A percentile compares a stretch with the other conserved stretches of the same genome.
Conservation (phyloP, 2,113 vertebrate species). For the Alectura lathami region DNA sequence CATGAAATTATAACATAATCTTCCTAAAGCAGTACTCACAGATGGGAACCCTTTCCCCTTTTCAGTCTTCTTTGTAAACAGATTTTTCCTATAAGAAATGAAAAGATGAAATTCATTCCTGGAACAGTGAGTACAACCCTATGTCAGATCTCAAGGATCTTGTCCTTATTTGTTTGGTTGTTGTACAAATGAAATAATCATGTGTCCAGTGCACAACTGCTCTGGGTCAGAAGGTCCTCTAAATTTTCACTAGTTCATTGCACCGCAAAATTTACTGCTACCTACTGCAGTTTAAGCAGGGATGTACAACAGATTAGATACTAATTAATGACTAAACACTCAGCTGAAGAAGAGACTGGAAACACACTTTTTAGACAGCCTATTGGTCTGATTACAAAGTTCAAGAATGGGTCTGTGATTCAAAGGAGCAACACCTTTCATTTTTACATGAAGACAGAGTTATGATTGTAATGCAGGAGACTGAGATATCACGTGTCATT, state of each 20-base stretch:
- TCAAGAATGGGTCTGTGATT: background rate
- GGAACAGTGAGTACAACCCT: background rate
- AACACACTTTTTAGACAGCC: background rate
- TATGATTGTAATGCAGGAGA: background rate
- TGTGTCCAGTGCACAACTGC: background rate
- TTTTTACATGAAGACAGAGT: background rate
- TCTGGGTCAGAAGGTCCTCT: background rate
- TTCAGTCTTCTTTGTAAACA: slow-evolving; percentile 41
- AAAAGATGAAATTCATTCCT: slow-evolving; percentile 26
- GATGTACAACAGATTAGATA: background rate
- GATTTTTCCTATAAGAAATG: slow-evolving; percentile 38
- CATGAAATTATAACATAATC: background rate
- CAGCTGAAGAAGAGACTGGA: background rate
- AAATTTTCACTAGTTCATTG: background rate
- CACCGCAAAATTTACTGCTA: background rate
- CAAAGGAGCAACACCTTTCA: background rate
- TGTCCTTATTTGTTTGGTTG: slow-evolving; percentile 22
- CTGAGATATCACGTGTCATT: accelerated
- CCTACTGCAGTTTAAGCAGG: background rate
- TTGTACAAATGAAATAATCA: background rate
- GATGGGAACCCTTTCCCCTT: slow-evolving; percentile 5
- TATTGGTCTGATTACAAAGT: background rate
- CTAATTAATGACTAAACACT: background rate
- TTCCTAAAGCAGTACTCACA: slow-evolving; percentile 11
- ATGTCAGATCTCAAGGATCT: slow-evolving; percentile 16